These are phyloP conservation scores for Lithophane leautieri DNA, from an alignment of 2,888 invertebrate genomes.

Conservation along the genomic window DNA sequence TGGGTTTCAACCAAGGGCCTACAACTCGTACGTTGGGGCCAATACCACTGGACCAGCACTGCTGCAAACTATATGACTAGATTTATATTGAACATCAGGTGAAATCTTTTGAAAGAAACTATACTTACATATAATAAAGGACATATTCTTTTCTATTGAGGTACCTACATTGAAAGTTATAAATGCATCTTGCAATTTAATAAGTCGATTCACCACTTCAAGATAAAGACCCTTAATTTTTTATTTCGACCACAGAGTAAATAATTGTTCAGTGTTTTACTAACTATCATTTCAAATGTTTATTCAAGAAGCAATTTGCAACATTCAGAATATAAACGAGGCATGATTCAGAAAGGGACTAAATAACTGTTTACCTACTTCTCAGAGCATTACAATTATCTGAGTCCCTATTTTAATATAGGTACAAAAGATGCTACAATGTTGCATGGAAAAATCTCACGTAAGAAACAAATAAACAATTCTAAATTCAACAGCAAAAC, in stretches of 20 bases:
- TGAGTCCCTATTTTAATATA: neutral
- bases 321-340: slow-evolving; percentile 12
- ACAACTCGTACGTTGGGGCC: too few species aligned
- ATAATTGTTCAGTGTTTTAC: neutral
- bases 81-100: neutral
- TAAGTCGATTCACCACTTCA: too few species aligned
- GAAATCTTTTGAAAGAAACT: neutral
- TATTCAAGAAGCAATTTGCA: slow-evolving; percentile 11
- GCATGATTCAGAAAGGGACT: slow-evolving; percentile 40
- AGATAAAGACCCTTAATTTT: neutral
- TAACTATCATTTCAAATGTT: neutral
- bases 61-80: too few species aligned
- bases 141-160: neutral
- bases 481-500: slow-evolving; percentile 40
- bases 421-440: slow-evolving; percentile 11
- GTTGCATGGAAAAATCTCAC: slow-evolving; percentile 40
- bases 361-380: slow-evolving; percentile 29
- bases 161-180: neutral
- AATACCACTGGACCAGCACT: too few species aligned
- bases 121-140: neutral
- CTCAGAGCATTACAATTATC: slow-evolving; percentile 9
- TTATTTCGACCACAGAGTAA: neutral
- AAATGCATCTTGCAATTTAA: neutral
- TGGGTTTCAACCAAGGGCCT: too few species aligned
- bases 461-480: slow-evolving; percentile 26